Percentiles rank a stretch among this genome's conserved stretches.
Conservation (phyloP, 2,888 invertebrate genomes). For the Reticulitermes lucifugus region DNA sequence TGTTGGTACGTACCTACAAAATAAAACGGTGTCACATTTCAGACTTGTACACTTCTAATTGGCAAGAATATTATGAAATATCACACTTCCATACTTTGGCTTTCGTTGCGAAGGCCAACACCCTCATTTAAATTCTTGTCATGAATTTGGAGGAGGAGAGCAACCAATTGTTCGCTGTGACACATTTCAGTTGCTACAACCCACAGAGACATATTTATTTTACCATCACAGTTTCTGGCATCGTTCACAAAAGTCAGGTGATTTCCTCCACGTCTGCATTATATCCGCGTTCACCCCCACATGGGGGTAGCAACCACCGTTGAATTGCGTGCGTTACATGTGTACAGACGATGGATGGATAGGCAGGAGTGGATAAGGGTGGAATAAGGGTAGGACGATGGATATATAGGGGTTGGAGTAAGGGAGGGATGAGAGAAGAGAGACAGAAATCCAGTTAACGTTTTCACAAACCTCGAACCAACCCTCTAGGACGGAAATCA, state of each 20-base stretch:
- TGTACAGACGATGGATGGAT: conserved; percentile 16
- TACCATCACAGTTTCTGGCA: conserved; percentile 5
- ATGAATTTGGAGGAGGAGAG: not conserved
- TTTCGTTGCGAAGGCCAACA: not conserved
- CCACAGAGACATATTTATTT: conserved; percentile 12
- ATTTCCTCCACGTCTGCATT: conserved; percentile 8
- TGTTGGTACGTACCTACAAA: too few relatives aligned
- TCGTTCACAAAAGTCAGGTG: conserved; percentile 28
- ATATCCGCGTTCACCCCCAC: not conserved
- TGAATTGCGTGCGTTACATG: conserved; percentile 20
- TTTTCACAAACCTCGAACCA: conserved; percentile 1
- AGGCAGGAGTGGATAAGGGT: conserved; percentile 31
- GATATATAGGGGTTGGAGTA: conserved; percentile 20
- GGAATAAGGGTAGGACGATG: conserved; percentile 25
- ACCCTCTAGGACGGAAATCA: conserved; percentile 11
- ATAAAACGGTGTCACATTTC: too few relatives aligned
- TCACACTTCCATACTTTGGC: too few relatives aligned
- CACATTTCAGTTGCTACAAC: not conserved
- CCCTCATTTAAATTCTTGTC: not conserved
- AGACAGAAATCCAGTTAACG: conserved; percentile 28
- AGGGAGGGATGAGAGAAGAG: not conserved
- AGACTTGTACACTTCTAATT: too few relatives aligned
- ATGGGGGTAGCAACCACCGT: not conserved
- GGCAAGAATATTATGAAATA: too few relatives aligned
- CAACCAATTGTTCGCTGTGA: not conserved